Base-by-base conservation (phyloP, 2,113 vertebrate species). In the Cygnus atratus region DNA sequence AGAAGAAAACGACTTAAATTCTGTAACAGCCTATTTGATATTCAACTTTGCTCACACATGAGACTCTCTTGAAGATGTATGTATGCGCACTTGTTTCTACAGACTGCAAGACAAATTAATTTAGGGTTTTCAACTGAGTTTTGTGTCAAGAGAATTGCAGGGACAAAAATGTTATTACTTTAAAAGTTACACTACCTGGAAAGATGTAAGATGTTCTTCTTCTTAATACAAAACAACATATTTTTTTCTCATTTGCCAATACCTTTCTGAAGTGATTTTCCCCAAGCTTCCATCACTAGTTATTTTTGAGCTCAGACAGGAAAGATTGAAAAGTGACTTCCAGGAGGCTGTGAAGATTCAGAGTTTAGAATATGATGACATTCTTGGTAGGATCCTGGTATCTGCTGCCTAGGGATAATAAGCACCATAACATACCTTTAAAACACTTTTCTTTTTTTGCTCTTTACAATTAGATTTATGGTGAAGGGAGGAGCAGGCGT, bases 381-480 rank as follows among this genome's bases (percentile, higher is more conserved):
- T 68, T 22, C 33, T 65, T 65, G 43, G 9, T 16, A 59, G 59
- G 35, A 76, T 29, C 14, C 33, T 52, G 43, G 4, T 39, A 43
- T 57, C 2, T 44, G 8, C 33, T 81, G 35, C 65, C 39, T 43
- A 81, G 22, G 25, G 17, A 66, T 31, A 43, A 46, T 0, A 73
- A 33, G 10, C 11, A 33, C 7, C 2, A 0, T 3, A 35, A 54
- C 2, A 26, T 3, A 44, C 3, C 29, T 79, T 61, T 11, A n/a
- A 13, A 39, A 8, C 35, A 28, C 8, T 22, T 50, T 82, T 46
- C 8, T 46, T 21, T 48, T 48, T 48, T 44, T 29, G 20, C 13
- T 67, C 15, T 71, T 54, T 63, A 33, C 66, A 37, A 61, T 71
- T 20, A 63, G 14, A 59, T 43, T 71, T 68, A 22, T 22, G 7